These are phyloP conservation scores for Patella caerulea DNA, from an alignment of 2,888 invertebrate species.

Conservation along the genomic window DNA sequence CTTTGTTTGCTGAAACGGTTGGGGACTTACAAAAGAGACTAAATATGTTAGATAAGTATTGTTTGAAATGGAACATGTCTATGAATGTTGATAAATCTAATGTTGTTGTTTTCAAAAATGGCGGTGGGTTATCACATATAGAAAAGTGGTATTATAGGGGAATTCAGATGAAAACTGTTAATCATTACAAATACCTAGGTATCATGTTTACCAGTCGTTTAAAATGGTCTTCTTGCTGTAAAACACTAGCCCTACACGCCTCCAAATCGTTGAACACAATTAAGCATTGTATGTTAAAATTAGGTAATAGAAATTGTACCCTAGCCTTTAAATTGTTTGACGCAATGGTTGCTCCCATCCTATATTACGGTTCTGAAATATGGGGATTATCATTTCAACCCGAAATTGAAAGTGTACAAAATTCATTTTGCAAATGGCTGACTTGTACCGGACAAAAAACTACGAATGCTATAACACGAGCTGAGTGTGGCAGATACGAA, in stretches of 20 bases:
- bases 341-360: not conserved
- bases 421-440: not conserved
- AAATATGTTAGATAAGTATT: conserved; percentile 27
- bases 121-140: conserved; percentile 24
- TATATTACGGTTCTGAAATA: not conserved
- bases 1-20: conserved; percentile 28
- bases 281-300: not conserved
- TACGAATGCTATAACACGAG: not conserved
- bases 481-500: not conserved
- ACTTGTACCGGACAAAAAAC: not conserved
- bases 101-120: conserved; percentile 30
- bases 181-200: not conserved
- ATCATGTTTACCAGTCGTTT: not conserved
- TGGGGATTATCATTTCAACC: not conserved
- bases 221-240: not conserved
- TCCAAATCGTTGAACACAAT: not conserved
- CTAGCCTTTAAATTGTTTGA: not conserved
- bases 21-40: conserved; percentile 29
- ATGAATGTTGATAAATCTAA: conserved; percentile 33
- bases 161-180: not conserved
- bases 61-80: conserved; percentile 23
- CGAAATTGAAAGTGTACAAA: not conserved
- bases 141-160: conserved; percentile 21
- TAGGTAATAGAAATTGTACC: not conserved
- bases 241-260: not conserved